A percentile compares a stretch with the other conserved stretches of the same genome.
phyloP scores from a whole-genome alignment of 2,888 invertebrate genomes.

The Acrobasis repandana region DNA sequence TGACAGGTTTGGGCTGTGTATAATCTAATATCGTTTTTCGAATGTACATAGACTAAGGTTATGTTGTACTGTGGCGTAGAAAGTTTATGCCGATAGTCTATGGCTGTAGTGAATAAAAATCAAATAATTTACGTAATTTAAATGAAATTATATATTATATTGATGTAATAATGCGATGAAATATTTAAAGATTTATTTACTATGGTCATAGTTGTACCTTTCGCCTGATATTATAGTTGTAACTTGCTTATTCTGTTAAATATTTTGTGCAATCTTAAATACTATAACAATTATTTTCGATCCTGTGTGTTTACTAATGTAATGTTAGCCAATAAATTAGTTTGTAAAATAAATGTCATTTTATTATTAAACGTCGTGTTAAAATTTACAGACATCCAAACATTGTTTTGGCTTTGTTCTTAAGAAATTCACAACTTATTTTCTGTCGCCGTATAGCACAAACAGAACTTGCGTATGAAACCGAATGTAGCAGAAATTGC shows the following conservation, averaged over 20 bases:
- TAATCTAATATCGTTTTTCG: constrained; percentile 10
- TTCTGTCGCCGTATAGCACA: no score
- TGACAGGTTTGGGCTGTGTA: constrained; percentile 13
- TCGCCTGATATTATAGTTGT: constrained; percentile 12
- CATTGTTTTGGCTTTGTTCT: no score
- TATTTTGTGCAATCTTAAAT: constrained; percentile 18
- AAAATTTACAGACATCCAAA: no score
- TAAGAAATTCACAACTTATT: no score
- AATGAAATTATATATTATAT: neutral
- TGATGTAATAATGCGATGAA: neutral
- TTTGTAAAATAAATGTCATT: constrained; percentile 7
- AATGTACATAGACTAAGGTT: constrained; percentile 12
- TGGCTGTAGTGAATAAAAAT: constrained; percentile 10
- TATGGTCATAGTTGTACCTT: constrained; percentile 1
- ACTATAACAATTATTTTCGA: constrained; percentile 11
- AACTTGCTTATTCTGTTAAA: constrained; percentile 11
- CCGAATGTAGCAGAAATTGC: no score
- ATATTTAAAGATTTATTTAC: constrained; percentile 1
- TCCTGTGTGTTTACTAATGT: constrained; percentile 16
- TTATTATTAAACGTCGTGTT: neutral
- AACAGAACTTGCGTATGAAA: no score
- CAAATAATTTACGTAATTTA: neutral
- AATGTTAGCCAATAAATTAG: constrained; percentile 16
- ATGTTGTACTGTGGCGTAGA: neutral
- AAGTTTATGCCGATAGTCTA: constrained; percentile 4